Evolutionary conservation across 1,140 invertebrate genomes (phyloP).

Genomic region (Aphis gossypii): DNA sequence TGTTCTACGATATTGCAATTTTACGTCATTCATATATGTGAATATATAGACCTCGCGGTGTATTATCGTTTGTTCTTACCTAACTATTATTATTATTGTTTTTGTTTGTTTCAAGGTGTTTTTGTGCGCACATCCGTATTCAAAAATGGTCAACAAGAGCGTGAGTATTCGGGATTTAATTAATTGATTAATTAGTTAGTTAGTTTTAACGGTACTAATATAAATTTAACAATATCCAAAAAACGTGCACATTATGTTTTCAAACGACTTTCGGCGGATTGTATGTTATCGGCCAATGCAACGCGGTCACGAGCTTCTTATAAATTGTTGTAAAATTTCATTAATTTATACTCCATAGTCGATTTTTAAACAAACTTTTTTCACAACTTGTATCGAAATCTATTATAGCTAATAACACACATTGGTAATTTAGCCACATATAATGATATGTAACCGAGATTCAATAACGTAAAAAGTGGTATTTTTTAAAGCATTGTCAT

Average conservation of each 20-base stretch:
- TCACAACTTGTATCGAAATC: not conserved
- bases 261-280: not conserved
- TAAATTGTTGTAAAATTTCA: not conserved
- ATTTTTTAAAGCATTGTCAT: not conserved
- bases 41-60: not conserved
- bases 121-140: not conserved
- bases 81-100: not conserved
- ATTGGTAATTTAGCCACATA: not conserved
- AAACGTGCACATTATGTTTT: not conserved
- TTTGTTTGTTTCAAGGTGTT: not conserved
- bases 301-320: not conserved
- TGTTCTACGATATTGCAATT: not conserved
- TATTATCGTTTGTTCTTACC: not conserved
- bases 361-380: too few relatives aligned
- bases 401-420: not conserved
- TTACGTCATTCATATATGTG: not conserved
- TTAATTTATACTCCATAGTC: not conserved
- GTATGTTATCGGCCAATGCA: not conserved
- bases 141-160: slow-evolving; percentile 21
- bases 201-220: not conserved
- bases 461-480: not conserved
- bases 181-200: not conserved
- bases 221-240: not conserved
- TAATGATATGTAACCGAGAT: not conserved
- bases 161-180: slow-evolving; percentile 5